Conservation (phyloP, 2,797 vertebrate genomes). For the Lepilemur ruficaudatus region DNA sequence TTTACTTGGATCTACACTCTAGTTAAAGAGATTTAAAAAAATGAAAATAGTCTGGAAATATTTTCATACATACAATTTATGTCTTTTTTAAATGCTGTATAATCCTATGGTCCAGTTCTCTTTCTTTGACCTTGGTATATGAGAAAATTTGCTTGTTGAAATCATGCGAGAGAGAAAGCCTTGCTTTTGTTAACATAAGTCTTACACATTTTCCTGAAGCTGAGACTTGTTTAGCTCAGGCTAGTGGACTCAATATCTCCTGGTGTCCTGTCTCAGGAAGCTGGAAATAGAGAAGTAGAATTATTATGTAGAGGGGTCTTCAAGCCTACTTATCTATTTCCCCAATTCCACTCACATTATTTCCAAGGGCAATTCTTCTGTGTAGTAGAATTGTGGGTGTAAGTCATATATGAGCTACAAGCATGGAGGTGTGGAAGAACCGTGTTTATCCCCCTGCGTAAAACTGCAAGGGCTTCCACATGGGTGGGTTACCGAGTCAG, state of each 20-base stretch:
- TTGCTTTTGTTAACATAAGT: neutral
- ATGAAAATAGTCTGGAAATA: conserved; percentile 57
- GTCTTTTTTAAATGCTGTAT: neutral
- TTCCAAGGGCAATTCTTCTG: neutral
- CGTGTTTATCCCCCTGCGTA: neutral
- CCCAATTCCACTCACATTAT: neutral
- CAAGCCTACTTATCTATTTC: neutral
- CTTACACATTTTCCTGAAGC: neutral
- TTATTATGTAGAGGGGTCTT: neutral
- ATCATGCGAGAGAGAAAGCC: neutral
- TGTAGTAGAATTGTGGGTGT: neutral
- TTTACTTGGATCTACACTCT: conserved; percentile 48
- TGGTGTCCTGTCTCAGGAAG: neutral
- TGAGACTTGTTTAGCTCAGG: neutral
- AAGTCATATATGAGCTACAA: neutral
- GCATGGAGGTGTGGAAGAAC: neutral
- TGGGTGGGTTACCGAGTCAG: neutral
- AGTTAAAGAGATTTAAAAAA: conserved; percentile 29
- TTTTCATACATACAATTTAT: conserved; percentile 19
- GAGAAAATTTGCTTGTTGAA: neutral
- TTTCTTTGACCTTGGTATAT: neutral
- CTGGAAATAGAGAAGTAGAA: neutral
- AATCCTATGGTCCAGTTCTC: neutral
- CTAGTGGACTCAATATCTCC: neutral
- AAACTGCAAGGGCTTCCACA: neutral